phyloP scores from a whole-genome alignment of 1,140 invertebrate species.

The Drosophila neocordata region DNA sequence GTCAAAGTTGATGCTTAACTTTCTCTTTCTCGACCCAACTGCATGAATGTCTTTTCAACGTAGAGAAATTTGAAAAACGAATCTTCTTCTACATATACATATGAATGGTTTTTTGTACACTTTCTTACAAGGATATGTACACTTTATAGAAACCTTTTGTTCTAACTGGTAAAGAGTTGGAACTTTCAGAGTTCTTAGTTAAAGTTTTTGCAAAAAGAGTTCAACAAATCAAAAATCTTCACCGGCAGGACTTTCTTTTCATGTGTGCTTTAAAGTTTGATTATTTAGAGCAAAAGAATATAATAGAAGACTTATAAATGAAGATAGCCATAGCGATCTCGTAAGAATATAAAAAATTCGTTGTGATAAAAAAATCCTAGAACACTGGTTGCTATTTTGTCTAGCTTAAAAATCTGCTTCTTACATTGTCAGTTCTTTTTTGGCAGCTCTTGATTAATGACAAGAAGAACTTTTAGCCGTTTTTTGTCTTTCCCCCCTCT shows the following conservation, averaged over 20 bases:
- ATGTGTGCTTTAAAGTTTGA: too few species aligned
- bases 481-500: slow-evolving; percentile 22
- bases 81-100: background rate
- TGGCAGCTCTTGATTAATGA: slow-evolving; percentile 48
- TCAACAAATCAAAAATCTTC: too few species aligned
- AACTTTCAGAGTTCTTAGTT: too few species aligned
- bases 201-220: too few species aligned
- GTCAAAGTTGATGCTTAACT: slow-evolving; percentile 4
- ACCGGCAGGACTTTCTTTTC: too few species aligned
- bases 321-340: too few species aligned
- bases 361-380: background rate
- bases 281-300: too few species aligned
- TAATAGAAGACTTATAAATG: too few species aligned
- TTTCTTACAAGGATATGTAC: background rate
- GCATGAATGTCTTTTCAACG: background rate
- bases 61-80: slow-evolving; percentile 3
- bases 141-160: too few species aligned
- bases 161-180: too few species aligned
- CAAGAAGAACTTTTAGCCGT: slow-evolving; percentile 14
- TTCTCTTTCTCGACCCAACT: background rate
- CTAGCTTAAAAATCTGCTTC: background rate
- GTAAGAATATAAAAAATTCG: background rate
- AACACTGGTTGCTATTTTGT: background rate
- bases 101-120: background rate
- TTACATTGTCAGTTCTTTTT: slow-evolving; percentile 7